These are phyloP conservation scores for Hyla sarda DNA, from an alignment of 2,113 vertebrate genomes.

Conservation along the genomic window DNA sequence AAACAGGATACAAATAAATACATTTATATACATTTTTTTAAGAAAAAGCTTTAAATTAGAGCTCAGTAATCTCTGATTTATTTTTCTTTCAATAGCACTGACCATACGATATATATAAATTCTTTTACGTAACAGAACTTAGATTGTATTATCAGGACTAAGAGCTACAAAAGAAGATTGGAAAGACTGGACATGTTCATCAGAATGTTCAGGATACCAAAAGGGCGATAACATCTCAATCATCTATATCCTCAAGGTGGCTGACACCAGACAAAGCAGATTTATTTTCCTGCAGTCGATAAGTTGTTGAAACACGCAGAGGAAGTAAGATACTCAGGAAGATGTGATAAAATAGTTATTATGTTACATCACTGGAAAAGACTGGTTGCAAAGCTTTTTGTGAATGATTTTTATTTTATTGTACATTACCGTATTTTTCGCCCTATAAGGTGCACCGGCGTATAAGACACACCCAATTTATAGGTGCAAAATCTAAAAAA, in stretches of 20 bases:
- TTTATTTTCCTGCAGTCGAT: constrained; percentile 2
- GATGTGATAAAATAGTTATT: neutral
- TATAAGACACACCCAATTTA: too few relatives aligned
- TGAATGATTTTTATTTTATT: neutral
- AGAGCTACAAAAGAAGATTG: constrained; percentile 9
- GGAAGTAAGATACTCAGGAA: neutral
- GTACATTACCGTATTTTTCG: too few relatives aligned
- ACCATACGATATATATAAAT: neutral
- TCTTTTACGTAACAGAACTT: neutral
- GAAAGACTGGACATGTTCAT: constrained; percentile 17
- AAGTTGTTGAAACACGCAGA: neutral
- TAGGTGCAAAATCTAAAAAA: too few relatives aligned
- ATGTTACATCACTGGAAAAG: neutral
- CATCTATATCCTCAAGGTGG: constrained; percentile 12
- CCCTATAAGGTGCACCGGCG: too few relatives aligned
- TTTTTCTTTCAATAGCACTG: neutral
- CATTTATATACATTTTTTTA: neutral
- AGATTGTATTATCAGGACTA: constrained; percentile 25
- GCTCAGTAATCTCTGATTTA: neutral
- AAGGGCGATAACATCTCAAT: constrained; percentile 34
- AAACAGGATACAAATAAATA: neutral
- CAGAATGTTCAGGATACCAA: neutral
- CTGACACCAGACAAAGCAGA: constrained; percentile 24
- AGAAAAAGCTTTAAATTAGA: neutral
- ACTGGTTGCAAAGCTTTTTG: neutral